Conservation (phyloP, 2,113 vertebrate genomes). For the Pungitius pungitius region DNA sequence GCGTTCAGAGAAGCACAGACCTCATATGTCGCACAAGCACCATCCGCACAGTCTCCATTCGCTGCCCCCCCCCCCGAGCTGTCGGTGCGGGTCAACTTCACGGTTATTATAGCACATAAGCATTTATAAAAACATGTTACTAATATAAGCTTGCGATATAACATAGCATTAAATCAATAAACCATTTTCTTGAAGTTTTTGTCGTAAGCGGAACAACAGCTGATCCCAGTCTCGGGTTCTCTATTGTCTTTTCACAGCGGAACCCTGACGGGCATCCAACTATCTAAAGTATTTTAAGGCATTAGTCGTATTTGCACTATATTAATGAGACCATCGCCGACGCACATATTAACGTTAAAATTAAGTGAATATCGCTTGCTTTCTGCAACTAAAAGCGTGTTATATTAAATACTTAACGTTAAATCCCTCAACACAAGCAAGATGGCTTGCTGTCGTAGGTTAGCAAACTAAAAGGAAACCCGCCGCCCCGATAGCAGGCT, state of each 20-base stretch:
- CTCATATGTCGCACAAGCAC: conserved; percentile 47
- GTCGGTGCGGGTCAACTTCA: conserved; percentile 3
- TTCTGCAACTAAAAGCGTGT: conserved; percentile 8
- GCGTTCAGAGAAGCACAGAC: conserved; percentile 44
- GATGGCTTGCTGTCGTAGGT: conserved; percentile 64
- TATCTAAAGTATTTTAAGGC: conserved; percentile 21
- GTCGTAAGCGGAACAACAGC: conserved; percentile 31
- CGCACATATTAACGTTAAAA: neutral
- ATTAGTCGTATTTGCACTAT: neutral
- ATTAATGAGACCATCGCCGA: neutral
- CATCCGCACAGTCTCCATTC: conserved; percentile 46
- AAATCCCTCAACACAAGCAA: conserved; percentile 59
- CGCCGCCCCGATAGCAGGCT: conserved; percentile 13
- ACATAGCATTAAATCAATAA: neutral
- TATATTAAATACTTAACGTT: conserved; percentile 63
- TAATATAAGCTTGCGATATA: neutral
- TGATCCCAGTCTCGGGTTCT: conserved; percentile 35
- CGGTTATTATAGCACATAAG: neutral
- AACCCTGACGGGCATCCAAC: conserved; percentile 14
- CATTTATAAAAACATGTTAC: neutral
- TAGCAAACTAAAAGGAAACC: conserved; percentile 59
- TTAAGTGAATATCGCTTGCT: conserved; percentile 2
- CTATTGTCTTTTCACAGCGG: conserved; percentile 57
- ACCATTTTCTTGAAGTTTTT: neutral
- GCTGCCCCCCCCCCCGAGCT: neutral